Evolutionary conservation across 2,797 vertebrate species (phyloP).

Genomic region (Myotis vivesi): DNA sequence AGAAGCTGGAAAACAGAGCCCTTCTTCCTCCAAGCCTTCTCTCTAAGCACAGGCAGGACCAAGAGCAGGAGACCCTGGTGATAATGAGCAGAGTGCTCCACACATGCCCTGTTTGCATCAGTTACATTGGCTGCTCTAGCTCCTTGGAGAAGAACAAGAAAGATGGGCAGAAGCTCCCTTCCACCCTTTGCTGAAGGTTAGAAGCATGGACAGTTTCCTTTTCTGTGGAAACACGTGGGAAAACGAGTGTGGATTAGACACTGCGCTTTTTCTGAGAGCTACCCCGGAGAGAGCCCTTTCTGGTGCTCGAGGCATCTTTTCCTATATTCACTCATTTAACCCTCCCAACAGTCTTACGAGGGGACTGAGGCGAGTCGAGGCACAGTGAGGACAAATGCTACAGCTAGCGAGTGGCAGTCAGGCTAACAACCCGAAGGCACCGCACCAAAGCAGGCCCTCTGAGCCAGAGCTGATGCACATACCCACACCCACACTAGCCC

Average conservation of each 20-base stretch:
- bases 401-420: too few species aligned
- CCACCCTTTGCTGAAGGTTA: background rate
- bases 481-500: too few species aligned
- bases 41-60: background rate
- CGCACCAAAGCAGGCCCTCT: accelerated
- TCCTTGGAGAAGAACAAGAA: background rate
- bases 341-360: accelerated
- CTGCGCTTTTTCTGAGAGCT: background rate
- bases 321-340: background rate
- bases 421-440: background rate
- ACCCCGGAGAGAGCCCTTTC: accelerated
- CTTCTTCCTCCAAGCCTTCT: background rate
- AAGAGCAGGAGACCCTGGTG: background rate
- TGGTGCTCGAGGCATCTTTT: background rate
- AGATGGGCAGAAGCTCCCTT: too few species aligned
- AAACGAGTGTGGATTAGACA: too few species aligned
- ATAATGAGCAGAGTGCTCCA: too few species aligned
- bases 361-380: background rate
- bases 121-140: too few species aligned
- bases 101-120: too few species aligned
- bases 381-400: background rate
- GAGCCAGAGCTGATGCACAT: accelerated
- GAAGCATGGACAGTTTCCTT: background rate
- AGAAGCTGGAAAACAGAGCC: background rate
- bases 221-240: background rate